Base-by-base conservation (phyloP, 1,140 invertebrate species). In the Copidosoma floridanum region DNA sequence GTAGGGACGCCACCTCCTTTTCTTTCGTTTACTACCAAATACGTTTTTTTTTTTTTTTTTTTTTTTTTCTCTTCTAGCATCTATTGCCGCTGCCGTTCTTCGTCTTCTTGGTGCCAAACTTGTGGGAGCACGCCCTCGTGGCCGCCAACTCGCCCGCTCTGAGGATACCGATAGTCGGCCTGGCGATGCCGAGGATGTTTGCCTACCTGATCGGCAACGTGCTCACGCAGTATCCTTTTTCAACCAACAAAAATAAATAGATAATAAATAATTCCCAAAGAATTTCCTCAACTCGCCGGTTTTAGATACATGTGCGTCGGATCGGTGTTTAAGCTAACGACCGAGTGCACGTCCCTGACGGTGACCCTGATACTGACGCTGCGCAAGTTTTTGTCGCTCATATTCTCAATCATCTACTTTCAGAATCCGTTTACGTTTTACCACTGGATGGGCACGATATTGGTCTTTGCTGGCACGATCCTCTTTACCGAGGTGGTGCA, bases 361-460 rank as follows among this genome's bases (percentile, higher is more conserved):
- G 95, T 99, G 0, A 99, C 96, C 0, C 80, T 99, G 56, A 93
- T 99, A 2, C 88, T 99, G 11, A 99, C 97, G 1, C 76, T 99
- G 46, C 82, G 97, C 27, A 99, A 99, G 78, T 99, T 99, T 74
- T 82, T 94, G 5, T 97, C 95, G 10, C 80, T 99, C 37, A 77
- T 99, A 18, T 91, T 99, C 72, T 99, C 97, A 2, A 97, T 99
- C 68, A 70, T 94, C 35, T 99, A 97, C 74, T 99, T 99, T 75
- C 82, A 89, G 61, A 99, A 99, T 83, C 88, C 90, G 2, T 99
- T 99, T 73, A 98, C 95, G 0, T 3, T 89, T 0, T 85, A 85
- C 46, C 97, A 99, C 75, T 99, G 97, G 95, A 70, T 94, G 40
- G 97, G 96, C 21, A 95, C 97, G 0, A 57, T 86, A 6, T 78